These are phyloP conservation scores for Rhombomys opimus DNA, from an alignment of 2,113 vertebrate species.

Conservation along the genomic window DNA sequence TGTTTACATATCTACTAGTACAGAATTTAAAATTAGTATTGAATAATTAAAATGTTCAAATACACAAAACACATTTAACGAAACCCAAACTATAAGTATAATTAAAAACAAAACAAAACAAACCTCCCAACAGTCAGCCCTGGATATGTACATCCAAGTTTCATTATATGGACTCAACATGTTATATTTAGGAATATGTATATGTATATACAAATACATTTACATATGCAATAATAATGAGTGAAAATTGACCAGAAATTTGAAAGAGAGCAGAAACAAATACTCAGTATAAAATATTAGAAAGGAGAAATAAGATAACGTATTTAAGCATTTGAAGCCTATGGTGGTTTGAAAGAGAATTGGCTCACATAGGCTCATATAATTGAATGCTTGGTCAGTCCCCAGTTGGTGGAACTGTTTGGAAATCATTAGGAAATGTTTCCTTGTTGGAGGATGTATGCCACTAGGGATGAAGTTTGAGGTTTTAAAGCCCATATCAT, in stretches of 20 bases:
- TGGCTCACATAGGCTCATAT: not conserved
- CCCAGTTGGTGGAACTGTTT: not conserved
- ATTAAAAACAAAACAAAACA: not conserved
- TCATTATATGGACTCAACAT: not conserved
- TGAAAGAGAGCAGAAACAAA: not conserved
- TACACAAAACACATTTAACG: not conserved
- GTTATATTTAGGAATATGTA: not conserved
- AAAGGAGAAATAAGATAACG: slow-evolving; percentile 4
- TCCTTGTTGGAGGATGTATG: not conserved
- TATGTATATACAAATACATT: not conserved
- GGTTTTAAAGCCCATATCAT: not conserved
- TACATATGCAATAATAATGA: not conserved
- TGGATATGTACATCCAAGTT: not conserved
- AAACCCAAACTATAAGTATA: not conserved
- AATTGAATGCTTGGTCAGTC: not conserved
- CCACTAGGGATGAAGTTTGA: not conserved
- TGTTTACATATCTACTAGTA: not conserved
- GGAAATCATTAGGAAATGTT: not conserved
- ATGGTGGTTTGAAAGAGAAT: not conserved
- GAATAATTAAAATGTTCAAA: not conserved
- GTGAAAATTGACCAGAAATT: not conserved
- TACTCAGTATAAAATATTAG: not conserved
- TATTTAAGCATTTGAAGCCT: slow-evolving; percentile 23
- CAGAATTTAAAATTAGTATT: not conserved
- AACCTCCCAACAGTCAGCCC: too few relatives aligned